A percentile compares a stretch with the other conserved stretches of the same genome.
Evolutionary conservation across 1,140 invertebrate genomes (phyloP).

Genomic region (Gonioctena quinquepunctata): DNA sequence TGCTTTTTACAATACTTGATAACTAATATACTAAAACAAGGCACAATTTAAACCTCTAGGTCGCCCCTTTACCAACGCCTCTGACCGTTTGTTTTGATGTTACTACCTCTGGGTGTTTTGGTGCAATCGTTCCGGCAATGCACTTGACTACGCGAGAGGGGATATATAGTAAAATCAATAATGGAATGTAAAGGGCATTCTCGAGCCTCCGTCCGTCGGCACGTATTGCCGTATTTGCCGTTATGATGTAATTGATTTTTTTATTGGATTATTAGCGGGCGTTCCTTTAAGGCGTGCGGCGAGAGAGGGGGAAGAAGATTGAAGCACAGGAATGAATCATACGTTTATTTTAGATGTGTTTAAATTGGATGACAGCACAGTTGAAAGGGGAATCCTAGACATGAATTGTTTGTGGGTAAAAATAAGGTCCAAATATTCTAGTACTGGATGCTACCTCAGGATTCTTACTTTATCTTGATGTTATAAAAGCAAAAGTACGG

Average conservation of each 20-base stretch:
- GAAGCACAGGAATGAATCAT: not conserved
- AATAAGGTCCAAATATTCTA: too few species aligned
- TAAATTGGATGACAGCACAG: not conserved
- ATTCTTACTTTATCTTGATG: too few species aligned
- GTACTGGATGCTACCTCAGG: too few species aligned
- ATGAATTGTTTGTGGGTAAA: too few species aligned
- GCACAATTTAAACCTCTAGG: too few species aligned
- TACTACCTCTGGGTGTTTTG: not conserved
- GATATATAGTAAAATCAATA: slow-evolving; percentile 5
- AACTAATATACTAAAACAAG: too few species aligned
- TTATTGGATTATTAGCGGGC: not conserved
- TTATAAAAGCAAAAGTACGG: too few species aligned
- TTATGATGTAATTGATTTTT: not conserved
- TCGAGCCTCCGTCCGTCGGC: not conserved
- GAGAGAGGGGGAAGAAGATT: not conserved
- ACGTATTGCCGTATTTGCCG: not conserved
- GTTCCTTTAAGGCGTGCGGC: not conserved
- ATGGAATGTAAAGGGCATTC: slow-evolving; percentile 1
- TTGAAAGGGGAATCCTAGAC: not conserved
- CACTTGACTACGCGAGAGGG: not conserved
- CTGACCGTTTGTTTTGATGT: not conserved
- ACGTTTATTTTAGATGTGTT: not conserved
- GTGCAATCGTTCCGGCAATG: not conserved
- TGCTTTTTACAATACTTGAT: too few species aligned
- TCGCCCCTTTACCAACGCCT: not conserved